These are phyloP conservation scores for Apodemus speciosus DNA, from an alignment of 2,113 vertebrate species.

Conservation along the genomic window DNA sequence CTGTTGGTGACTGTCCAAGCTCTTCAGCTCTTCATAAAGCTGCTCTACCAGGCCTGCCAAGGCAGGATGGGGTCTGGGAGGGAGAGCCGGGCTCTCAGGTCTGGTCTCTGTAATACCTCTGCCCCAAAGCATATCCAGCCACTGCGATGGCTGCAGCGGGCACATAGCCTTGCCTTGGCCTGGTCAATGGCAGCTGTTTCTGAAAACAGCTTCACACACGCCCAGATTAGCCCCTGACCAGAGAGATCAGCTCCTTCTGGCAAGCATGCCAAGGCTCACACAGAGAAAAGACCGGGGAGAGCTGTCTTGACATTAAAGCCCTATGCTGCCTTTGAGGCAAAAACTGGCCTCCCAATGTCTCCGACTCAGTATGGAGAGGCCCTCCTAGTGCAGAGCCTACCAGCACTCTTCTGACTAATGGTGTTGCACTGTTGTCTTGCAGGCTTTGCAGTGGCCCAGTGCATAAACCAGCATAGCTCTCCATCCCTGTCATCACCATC, in stretches of 20 bases:
- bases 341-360: background rate
- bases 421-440: conserved; percentile 63
- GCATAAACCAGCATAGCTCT: conserved; percentile 90
- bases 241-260: background rate
- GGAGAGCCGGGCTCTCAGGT: background rate
- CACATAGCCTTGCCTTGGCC: fast-evolving
- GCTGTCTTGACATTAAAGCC: fast-evolving
- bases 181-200: background rate
- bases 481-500: conserved; percentile 91
- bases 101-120: background rate
- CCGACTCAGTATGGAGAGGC: background rate
- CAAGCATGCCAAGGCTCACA: background rate
- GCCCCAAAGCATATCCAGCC: background rate
- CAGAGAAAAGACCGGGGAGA: fast-evolving
- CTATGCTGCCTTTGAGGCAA: background rate
- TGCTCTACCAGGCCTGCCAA: background rate
- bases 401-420: background rate
- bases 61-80: background rate
- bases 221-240: background rate
- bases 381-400: background rate
- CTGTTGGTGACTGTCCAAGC: fast-evolving
- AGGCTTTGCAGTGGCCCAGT: conserved; percentile 98
- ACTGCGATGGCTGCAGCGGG: background rate
- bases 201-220: background rate
- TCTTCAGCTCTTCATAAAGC: background rate